Evolutionary conservation across 2,888 invertebrate species (phyloP), one percentile per base, ranked within the genome.

Genomic region (Trissolcus japonicus): DNA sequence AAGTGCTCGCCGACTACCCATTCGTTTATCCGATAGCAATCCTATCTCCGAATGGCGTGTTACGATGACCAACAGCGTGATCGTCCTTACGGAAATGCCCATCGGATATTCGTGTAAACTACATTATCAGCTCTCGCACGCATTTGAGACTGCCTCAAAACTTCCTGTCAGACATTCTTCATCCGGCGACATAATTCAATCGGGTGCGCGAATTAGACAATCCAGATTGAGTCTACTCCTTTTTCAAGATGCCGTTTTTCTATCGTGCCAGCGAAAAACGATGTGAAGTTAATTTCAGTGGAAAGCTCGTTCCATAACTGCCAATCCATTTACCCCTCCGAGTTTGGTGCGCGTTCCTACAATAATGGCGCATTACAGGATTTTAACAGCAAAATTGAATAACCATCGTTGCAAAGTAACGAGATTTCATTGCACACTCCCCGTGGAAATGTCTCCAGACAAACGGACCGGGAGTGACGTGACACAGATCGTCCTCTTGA

Each of bases 341-440:
- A 56, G 63, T 74, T 63, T 54, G 57, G 46, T n/a, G n/a, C 48
- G 13, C 21, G 69, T 60, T 81, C 81, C 84, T 82, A 83, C 85
- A 86, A 85, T 87, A 86, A 87, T 82, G 84, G 86, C 83, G 84
- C 84, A 86, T 87, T 87, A 86, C 83, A 84, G 85, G 82, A 87
- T 87, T 87, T 88, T 85, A 87, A 85, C 83, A 82, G 80, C 72
- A 80, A 87, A 88, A 88, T 88, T 87, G 85, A 88, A 87, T 88
- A 87, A 87, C 83, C 83, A 79, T 80, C 62, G 82, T 6, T 81
- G 82, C 78, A 76, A 66, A 80, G 82, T 87, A 87, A 87, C 84
- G 83, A 86, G 83, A 83, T 87, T 87, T 83, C 81, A 29, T 29
- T 29, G 6, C 29, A 82, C 80, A 80, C 82, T 82, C 83, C 83